Evolutionary conservation across 2,797 vertebrate genomes (phyloP).

Genomic region (Myioborus melanocephalus): DNA sequence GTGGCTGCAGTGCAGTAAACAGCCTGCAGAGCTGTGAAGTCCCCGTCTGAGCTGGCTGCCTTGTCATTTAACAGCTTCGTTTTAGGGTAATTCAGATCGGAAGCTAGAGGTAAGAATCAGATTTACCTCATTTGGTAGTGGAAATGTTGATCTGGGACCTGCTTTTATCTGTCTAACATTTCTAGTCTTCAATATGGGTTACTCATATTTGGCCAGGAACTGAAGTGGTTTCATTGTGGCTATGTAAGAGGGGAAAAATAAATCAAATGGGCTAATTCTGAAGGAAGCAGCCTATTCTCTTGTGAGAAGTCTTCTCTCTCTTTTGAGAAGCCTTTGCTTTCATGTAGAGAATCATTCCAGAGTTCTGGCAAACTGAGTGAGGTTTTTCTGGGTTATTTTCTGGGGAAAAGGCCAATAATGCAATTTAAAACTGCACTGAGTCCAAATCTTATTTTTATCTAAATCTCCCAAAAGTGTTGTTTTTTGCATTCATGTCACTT

Average conservation of each 20-base stretch:
- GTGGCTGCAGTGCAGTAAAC: background rate
- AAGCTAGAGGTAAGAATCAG: background rate
- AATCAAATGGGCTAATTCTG: conserved; percentile 12
- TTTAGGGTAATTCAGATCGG: background rate
- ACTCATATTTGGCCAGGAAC: background rate
- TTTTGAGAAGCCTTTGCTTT: conserved; percentile 13
- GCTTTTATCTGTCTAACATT: background rate
- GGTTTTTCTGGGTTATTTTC: conserved; percentile 26
- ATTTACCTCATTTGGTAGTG: background rate
- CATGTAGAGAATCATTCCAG: background rate
- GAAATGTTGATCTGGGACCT: background rate
- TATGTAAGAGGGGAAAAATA: background rate
- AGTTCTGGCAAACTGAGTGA: conserved; percentile 22
- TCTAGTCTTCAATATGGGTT: background rate
- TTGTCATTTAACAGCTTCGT: background rate
- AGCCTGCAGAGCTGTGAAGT: background rate
- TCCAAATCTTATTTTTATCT: conserved; percentile 43
- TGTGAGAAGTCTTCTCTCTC: background rate
- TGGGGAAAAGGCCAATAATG: conserved; percentile 49
- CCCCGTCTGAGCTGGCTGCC: background rate
- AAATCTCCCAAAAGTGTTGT: conserved; percentile 23
- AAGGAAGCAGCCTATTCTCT: background rate
- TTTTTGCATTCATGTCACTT: conserved; percentile 41
- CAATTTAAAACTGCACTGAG: conserved; percentile 42
- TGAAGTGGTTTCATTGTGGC: background rate